Evolutionary conservation across 2,797 vertebrate genomes (phyloP), one percentile per base, ranked within the genome.

Genomic region (Dendrocincla tyrannina): DNA sequence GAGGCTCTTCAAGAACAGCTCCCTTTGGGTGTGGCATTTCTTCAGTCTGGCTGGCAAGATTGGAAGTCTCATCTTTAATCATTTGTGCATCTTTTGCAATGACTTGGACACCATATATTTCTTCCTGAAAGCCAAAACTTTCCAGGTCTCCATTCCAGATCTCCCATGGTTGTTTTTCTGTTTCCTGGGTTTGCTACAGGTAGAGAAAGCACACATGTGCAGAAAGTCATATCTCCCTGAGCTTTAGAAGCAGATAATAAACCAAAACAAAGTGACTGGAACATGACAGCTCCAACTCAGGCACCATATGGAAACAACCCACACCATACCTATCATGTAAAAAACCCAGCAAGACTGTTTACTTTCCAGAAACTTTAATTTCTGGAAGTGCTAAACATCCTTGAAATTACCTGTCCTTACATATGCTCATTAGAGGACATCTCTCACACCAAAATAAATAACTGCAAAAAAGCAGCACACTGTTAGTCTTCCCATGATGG

Each of bases 101-200:
- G 8, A 90, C 20, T 56, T 68, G 77, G 28, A 30, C 50, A 67
- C 53, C 32, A 25, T 30, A 66, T 53, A 52, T 23, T 78, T 86
- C 56, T 73, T 93, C 85, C 70, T 78, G 62, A 68, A 76, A 68
- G 49, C 49, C 46, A 25, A 39, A 77, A 37, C 63, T 68, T 75
- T 55, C 78, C 24, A 70, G 27, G 55, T 72, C 56, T 89, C 52
- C 2, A 0, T 69, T 92, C 93, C 84, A 59, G 55, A 16, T 50
- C 22, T 55, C 78, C 89, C 80, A 87, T 7, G n/a, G 37, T 7
- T 67, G 24, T 39, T 58, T 69, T 82, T 47, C 58, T 53, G 91
- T 80, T 89, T 64, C 62, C 33, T 74, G 88, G 22, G 32, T 87
- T 79, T 93, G 70, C 97, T 97, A n/a, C 17, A 55, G 37, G 52